Evolutionary conservation across 2,888 invertebrate species (phyloP).

Genomic region (Pyrrhia umbra): DNA sequence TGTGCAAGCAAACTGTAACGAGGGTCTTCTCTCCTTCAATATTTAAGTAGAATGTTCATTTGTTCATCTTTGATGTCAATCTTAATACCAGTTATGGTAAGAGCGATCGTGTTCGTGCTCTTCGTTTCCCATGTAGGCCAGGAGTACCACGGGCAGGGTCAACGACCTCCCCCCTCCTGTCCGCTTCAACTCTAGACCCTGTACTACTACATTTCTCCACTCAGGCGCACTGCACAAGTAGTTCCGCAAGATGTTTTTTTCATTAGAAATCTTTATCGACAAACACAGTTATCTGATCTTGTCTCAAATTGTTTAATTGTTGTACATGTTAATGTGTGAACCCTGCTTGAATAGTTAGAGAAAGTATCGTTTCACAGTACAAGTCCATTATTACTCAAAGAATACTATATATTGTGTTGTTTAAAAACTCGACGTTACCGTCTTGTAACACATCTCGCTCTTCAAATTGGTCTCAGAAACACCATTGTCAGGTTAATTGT

Average conservation of each 20-base stretch:
- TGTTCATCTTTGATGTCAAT: constrained; percentile 58
- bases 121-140: constrained; percentile 81
- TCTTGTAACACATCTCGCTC: constrained; percentile 19
- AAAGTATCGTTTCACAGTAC: constrained; percentile 68
- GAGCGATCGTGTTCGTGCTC: constrained; percentile 59
- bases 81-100: constrained; percentile 68
- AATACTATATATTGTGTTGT: constrained; percentile 22
- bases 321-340: constrained; percentile 72
- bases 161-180: constrained; percentile 73
- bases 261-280: constrained; percentile 67
- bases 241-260: constrained; percentile 67
- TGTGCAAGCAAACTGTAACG: constrained; percentile 44
- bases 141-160: constrained; percentile 86
- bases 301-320: constrained; percentile 67
- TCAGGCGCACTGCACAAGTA: constrained; percentile 73
- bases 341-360: constrained; percentile 67
- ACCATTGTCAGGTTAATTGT: constrained; percentile 37
- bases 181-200: constrained; percentile 75
- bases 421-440: constrained; percentile 38
- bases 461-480: constrained; percentile 27
- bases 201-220: constrained; percentile 82
- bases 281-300: constrained; percentile 55
- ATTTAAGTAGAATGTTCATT: constrained; percentile 43
- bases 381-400: constrained; percentile 52
- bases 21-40: constrained; percentile 41